These are phyloP conservation scores for Coenonympha glycerion DNA, from an alignment of 2,888 invertebrate species.

Conservation along the genomic window DNA sequence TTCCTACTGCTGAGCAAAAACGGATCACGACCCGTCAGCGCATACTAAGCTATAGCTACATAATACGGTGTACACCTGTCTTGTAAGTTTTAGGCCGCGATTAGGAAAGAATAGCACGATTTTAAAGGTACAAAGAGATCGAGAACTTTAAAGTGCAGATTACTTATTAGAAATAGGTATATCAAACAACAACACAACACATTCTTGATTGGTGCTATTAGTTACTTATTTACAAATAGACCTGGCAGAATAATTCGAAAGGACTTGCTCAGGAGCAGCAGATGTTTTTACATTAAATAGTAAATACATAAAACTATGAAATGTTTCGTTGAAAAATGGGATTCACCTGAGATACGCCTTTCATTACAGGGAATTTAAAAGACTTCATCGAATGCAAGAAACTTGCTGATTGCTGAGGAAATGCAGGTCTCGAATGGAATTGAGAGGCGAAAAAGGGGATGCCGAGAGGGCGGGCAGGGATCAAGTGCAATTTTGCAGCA, in stretches of 20 bases:
- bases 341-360: too few relatives aligned
- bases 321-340: too few relatives aligned
- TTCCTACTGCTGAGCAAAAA: slow-evolving; percentile 58
- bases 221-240: too few relatives aligned
- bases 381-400: neutral
- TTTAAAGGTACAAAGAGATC: slow-evolving; percentile 12
- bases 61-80: slow-evolving; percentile 50
- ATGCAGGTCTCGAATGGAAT: slow-evolving; percentile 48
- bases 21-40: slow-evolving; percentile 48
- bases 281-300: too few relatives aligned
- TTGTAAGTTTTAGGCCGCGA: slow-evolving; percentile 16
- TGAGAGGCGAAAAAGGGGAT: slow-evolving; percentile 38
- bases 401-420: slow-evolving; percentile 19
- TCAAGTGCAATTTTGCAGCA: slow-evolving; percentile 62
- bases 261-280: too few relatives aligned
- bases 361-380: neutral
- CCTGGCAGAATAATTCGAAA: too few relatives aligned
- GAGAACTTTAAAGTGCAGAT: neutral
- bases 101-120: slow-evolving; percentile 12
- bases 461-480: slow-evolving; percentile 43
- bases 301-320: too few relatives aligned
- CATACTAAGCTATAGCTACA: slow-evolving; percentile 57
- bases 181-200: neutral
- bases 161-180: neutral
- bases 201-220: too few relatives aligned